Base-by-base conservation (phyloP, 2,888 invertebrate species). In the Troilus luridus region DNA sequence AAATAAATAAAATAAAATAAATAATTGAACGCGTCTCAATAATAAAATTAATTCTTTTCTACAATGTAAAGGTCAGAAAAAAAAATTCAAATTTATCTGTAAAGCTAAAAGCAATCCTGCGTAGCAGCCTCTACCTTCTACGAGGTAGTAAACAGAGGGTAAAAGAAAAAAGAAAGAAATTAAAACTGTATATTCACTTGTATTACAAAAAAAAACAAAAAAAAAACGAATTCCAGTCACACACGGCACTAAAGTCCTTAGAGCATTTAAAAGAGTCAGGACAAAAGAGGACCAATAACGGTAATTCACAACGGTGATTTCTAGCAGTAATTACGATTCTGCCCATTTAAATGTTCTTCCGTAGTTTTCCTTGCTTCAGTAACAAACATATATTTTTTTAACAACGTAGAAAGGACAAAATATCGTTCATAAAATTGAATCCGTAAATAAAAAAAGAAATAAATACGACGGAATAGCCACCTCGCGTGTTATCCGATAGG, bases 231-330 rank as follows among this genome's bases (percentile, higher is more conserved):
- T 77, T 41, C 72, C 9, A 77, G 41, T 77, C 72, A 77, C 27
- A 77, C 27, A 77, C 27, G 72, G 27, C 10, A 17, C 17, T 77
- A 41, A 77, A 77, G 27, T 77, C 27, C 17, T 17, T 41, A 41
- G 72, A 24, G 19, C 14, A 77, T 77, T 77, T 41, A 41, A 77
- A 77, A 77, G 72, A 41, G 72, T 8, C 41, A 17, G 41, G 8
- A 77, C 72, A 41, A 41, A 41, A 17, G 8, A 77, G 41, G 56
- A 58, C 85, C 21, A 58, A 58, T 85, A 85, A 85, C 85, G 56
- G 85, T 85, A n/a, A 85, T 58, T 85, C 56, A 58, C 56, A 85
- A 85, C 85, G 85, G 85, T 85, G 56, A 85, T 85, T 85, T 12
- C n/a, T 85, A 85, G n/a, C 85, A 58, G 85, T 58, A 85, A 85